Evolutionary conservation across 2,113 vertebrate genomes (phyloP), one percentile per base, ranked within the genome.

Genomic region (Corydoras sp.): DNA sequence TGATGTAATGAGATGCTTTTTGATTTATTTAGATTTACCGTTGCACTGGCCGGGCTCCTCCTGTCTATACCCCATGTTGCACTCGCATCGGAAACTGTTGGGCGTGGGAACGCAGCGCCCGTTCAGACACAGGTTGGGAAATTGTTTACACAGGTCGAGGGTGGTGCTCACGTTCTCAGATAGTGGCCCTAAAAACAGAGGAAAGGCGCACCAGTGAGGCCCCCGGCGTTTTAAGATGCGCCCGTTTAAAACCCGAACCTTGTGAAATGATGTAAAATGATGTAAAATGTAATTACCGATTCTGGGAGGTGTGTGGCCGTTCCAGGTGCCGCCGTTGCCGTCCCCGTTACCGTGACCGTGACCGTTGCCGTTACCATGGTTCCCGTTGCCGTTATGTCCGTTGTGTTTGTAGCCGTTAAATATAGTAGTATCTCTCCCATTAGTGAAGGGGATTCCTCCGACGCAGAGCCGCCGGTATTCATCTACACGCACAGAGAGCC

Each of bases 31-130:
- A 2, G 3, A 3, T n/a, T 89, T 83, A 99, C 96, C 96, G 0
- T 95, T 96, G 76, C 97, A 99, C 78, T 97, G 94, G 0, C 94
- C 91, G 0, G 93, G 91, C 2, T 92, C 90, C 4, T 99, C 97
- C 84, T 96, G 96, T 73, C 89, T 93, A 83, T 95, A 98, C n/a
- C 97, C 97, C 95, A 98, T 97, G 89, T 99, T 98, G 87, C 97
- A 99, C 81, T 99, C 95, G 29, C 97, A 99, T 77, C 95, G 92
- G 84, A 98, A 99, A 86, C 91, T 97, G 15, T 88, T 88, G 0
- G 91, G 92, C 0, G 93, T 96, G 60, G 94, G 95, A 69, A 95
- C 94, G 79, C 97, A 99, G 82, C 97, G 94, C 9, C 97, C 97
- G 1, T 98, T 96, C 77, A 97, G 86, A 76, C 97, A 99, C 65